These are phyloP conservation scores for Drosophila watanabei DNA, from an alignment of 1,140 invertebrate species.

Conservation along the genomic window DNA sequence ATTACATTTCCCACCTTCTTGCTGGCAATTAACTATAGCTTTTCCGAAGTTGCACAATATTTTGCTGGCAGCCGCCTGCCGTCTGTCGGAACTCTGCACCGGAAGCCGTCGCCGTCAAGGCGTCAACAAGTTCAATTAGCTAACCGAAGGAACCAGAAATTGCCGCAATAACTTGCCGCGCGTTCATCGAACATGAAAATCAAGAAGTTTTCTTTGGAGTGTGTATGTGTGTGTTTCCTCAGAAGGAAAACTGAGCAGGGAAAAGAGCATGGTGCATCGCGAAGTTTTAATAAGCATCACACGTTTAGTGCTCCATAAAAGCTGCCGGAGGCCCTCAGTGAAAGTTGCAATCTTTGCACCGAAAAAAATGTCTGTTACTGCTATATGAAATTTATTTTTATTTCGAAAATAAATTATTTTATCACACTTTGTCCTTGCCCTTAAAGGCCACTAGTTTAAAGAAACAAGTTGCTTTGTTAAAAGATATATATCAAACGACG, in stretches of 20 bases:
- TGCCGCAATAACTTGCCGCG: slow-evolving; percentile 47
- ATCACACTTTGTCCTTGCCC: background rate
- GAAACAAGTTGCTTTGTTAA: background rate
- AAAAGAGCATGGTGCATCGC: slow-evolving; percentile 9
- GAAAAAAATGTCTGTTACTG: background rate
- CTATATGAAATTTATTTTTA: too few relatives aligned
- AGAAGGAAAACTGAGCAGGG: background rate
- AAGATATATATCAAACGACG: background rate
- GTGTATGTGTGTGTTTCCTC: background rate
- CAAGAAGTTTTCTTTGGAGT: slow-evolving; percentile 55
- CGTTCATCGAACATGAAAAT: slow-evolving; percentile 68
- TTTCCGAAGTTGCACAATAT: slow-evolving; percentile 21
- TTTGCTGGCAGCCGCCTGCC: slow-evolving; percentile 13
- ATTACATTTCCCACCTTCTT: background rate
- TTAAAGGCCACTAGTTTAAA: background rate
- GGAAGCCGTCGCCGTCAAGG: slow-evolving; percentile 12
- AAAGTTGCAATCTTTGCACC: background rate
- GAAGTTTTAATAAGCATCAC: slow-evolving; percentile 77
- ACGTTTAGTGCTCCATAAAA: slow-evolving; percentile 62
- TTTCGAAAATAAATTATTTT: background rate
- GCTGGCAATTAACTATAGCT: slow-evolving; percentile 42
- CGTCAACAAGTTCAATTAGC: slow-evolving; percentile 71
- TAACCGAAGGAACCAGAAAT: slow-evolving; percentile 42
- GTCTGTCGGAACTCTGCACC: slow-evolving; percentile 15
- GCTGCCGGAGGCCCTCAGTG: slow-evolving; percentile 14